Conservation (phyloP, 1,140 invertebrate species). For the Drosophila serrata region DNA sequence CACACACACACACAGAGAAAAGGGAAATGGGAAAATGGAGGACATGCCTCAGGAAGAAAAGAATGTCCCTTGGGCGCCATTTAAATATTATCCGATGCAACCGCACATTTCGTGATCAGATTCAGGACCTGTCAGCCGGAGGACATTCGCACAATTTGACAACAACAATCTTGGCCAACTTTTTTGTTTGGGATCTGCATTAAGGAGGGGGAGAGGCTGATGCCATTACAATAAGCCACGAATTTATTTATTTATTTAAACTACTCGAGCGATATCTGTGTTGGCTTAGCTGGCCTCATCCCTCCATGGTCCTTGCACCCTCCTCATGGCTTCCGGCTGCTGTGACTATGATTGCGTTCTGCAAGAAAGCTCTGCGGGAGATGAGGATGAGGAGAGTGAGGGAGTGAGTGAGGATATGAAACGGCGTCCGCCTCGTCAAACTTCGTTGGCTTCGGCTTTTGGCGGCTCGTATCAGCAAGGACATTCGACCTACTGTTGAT, state of each 20-base stretch:
- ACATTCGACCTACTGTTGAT: constrained; percentile 83
- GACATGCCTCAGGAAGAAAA: not conserved
- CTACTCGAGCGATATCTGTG: constrained; percentile 63
- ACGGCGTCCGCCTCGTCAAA: constrained; percentile 32
- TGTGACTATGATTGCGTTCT: constrained; percentile 41
- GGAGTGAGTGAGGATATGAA: not conserved
- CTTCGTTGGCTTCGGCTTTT: constrained; percentile 43
- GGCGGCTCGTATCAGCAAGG: constrained; percentile 72
- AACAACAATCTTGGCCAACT: constrained; percentile 28
- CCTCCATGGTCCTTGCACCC: not conserved
- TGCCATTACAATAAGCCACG: constrained; percentile 48
- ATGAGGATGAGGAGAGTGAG: not conserved
- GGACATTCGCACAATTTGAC: constrained; percentile 30
- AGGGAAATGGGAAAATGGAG: not conserved
- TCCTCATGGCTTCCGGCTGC: constrained; percentile 5
- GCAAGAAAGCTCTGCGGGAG: constrained; percentile 49
- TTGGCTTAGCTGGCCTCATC: constrained; percentile 42
- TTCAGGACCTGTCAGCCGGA: constrained; percentile 19
- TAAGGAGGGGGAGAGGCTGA: constrained; percentile 2
- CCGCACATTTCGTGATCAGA: constrained; percentile 38
- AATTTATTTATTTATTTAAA: constrained; percentile 73
- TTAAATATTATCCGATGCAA: constrained; percentile 37
- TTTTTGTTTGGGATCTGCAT: constrained; percentile 1
- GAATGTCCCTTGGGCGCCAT: not conserved
- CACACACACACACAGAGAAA: constrained; percentile 1